Evolutionary conservation across 2,113 vertebrate species (phyloP), one percentile per base, ranked within the genome.

Genomic region (Atrichornis clamosus): DNA sequence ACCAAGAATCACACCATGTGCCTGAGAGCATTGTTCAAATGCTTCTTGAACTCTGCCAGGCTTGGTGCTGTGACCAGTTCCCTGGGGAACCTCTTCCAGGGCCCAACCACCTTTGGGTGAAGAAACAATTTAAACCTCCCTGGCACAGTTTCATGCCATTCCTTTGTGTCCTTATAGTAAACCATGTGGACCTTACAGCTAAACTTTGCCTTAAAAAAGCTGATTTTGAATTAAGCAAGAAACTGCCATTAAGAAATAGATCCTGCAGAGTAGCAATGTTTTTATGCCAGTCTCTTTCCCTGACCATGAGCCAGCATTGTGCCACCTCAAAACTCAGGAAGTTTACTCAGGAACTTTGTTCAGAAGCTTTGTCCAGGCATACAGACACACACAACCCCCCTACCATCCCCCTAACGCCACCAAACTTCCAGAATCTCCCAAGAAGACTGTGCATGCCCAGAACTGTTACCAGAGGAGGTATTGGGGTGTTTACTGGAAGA

Each of bases 351-450:
- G 17, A 64, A 8, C 13, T 72, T 47, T 26, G 15, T 35, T 72
- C 26, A 20, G 65, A 56, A 49, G 27, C 12, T 58, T 35, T 58
- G 9, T 58, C 44, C 59, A 50, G 52, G 35, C 44, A 33, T 22
- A 23, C 11, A 37, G 42, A 50, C 35, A 35, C 0, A 2, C 5
- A 26, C 21, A 9, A 72, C 24, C 10, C 1, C 5, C 0, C 4
- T 6, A 6, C 15, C 15, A 13, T 23, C 32, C 6, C 21, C 27
- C 35, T 0, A 0, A 11, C 23, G 27, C 14, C 7, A 11, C 5
- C 50, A 65, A 27, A 50, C 5, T 52, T 58, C 27, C 10, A 37
- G 22, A 65, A 32, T 8, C 10, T 65, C 19, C 19, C 44, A 65
- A 44, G 37, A 50, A 33, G 35, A 50, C 41, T 47, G 15, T 24